These are phyloP conservation scores for Psammodynastes pulverulentus DNA, from an alignment of 2,113 vertebrate genomes.

Conservation along the genomic window DNA sequence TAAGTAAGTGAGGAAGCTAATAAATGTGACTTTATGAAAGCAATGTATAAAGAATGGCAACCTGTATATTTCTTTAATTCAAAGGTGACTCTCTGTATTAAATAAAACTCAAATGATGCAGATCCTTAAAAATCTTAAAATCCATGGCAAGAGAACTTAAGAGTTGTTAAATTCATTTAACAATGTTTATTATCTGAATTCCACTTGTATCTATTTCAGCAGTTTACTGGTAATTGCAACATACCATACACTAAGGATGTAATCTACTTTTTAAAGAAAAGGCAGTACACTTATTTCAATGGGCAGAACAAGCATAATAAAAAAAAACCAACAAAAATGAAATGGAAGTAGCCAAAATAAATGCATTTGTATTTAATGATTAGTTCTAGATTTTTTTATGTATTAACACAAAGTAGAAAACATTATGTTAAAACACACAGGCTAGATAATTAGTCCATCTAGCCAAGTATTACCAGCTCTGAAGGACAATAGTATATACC, in stretches of 20 bases:
- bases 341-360: not conserved
- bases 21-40: not conserved
- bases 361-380: not conserved
- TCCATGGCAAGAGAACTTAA: not conserved
- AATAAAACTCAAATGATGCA: not conserved
- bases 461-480: not conserved
- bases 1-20: not conserved
- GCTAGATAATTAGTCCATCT: not conserved
- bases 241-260: not conserved
- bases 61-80: not conserved
- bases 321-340: not conserved
- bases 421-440: not conserved
- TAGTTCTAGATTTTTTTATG: not conserved
- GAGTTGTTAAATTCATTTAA: not conserved
- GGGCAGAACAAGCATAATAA: not conserved
- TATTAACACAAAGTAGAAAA: not conserved
- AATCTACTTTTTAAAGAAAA: not conserved
- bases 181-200: not conserved
- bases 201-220: not conserved
- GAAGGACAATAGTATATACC: not conserved
- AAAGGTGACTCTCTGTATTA: not conserved
- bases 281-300: not conserved
- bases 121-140: not conserved
- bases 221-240: not conserved
- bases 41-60: not conserved